Evolutionary conservation across 1,140 invertebrate species (phyloP), one percentile per base, ranked within the genome.

Genomic region (Drosophila aff.): DNA sequence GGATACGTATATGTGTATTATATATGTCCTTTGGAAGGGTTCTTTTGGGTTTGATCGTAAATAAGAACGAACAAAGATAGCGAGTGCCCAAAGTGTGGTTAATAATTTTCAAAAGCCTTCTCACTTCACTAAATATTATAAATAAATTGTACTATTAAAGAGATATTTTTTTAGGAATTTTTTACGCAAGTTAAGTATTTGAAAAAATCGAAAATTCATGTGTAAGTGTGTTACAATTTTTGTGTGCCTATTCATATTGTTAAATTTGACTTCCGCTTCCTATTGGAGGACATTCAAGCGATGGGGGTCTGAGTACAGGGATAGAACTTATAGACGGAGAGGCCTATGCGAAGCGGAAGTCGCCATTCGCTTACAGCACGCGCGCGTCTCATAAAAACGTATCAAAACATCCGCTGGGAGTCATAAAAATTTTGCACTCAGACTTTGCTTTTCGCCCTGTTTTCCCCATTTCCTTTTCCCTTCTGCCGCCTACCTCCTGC

Each of bases 361-460:
- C 76, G 81, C 72, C 81, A 73, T 66, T 76, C 65, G 74, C 81
- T 90, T 89, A 89, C 86, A 90, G 85, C 85, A 89, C 85, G 85
- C 85, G 85, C 86, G 86, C 86, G 85, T 91, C 85, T 91, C 85
- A 91, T 90, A 90, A 90, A 90, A 90, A 90, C 85, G 85, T 90
- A 90, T 90, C 86, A 90, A 90, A 90, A 91, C 79, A 91, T 90
- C 85, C 85, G 76, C 49, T 91, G 85, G 85, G 85, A 90, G 85
- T 90, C 86, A 63, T 90, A 90, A 90, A 90, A 90, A 85, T 85
- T 91, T 90, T 90, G 85, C 86, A 91, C 85, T 90, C 73, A 85
- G 82, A 72, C 81, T 79, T 71, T 64, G 63, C 63, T 65, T 81
- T 59, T 72, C 65, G 62, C 71, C 73, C 43, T 3, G 40, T 38